A percentile compares a stretch with the other conserved stretches of the same genome.
Conservation (phyloP, 2,113 vertebrate genomes). For the Anhinga rufa region DNA sequence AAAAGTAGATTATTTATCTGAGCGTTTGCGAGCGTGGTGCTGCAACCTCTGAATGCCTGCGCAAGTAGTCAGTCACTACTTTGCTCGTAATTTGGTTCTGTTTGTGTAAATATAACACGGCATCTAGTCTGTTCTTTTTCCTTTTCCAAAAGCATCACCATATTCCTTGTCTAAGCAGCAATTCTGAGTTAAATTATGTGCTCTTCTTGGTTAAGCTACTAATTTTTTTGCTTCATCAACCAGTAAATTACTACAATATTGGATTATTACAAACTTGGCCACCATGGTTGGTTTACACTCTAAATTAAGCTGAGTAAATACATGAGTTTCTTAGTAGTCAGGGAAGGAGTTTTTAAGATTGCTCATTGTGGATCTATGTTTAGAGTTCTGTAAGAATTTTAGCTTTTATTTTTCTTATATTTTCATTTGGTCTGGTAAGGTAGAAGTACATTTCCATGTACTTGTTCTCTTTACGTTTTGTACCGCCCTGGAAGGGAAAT, state of each 20-base stretch:
- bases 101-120: not conserved
- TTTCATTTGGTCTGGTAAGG: not conserved
- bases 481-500: not conserved
- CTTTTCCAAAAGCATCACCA: not conserved
- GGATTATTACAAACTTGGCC: not conserved
- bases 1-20: not conserved
- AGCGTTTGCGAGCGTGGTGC: rapidly evolving
- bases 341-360: not conserved
- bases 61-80: not conserved
- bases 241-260: not conserved
- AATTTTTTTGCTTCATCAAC: not conserved
- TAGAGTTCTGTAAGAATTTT: not conserved
- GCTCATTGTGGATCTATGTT: not conserved
- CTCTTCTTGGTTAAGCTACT: not conserved
- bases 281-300: not conserved
- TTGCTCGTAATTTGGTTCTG: not conserved
- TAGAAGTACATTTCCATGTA: not conserved
- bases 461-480: not conserved
- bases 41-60: not conserved
- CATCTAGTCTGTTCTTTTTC: not conserved
- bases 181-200: not conserved
- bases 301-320: not conserved
- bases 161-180: not conserved
- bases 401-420: not conserved
- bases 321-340: not conserved